phyloP scores from a whole-genome alignment of 2,888 invertebrate species.

The Xestobium rufovillosum region DNA sequence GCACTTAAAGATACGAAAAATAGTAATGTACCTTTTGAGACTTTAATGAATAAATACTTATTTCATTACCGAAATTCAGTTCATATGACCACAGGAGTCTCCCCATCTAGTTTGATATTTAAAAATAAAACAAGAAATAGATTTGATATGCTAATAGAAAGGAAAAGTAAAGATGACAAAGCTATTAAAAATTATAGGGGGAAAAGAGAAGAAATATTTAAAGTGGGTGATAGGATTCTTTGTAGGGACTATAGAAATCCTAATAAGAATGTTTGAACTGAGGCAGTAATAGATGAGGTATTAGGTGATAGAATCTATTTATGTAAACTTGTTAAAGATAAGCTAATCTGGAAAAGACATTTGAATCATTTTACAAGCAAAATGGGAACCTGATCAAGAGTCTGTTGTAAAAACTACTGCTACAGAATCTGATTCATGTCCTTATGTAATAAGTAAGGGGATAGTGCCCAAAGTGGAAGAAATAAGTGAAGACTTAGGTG shows the following conservation, averaged over 20 bases:
- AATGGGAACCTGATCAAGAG: too few species aligned
- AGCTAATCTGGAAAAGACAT: slow-evolving; percentile 8
- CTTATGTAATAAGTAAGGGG: too few species aligned
- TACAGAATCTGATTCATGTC: too few species aligned
- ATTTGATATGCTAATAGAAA: slow-evolving; percentile 10
- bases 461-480: too few species aligned
- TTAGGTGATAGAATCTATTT: slow-evolving; percentile 6
- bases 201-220: neutral
- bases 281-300: neutral
- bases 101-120: slow-evolving; percentile 15
- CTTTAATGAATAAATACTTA: slow-evolving; percentile 11
- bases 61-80: slow-evolving; percentile 17
- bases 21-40: slow-evolving; percentile 8
- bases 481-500: too few species aligned
- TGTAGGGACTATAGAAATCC: slow-evolving; percentile 10
- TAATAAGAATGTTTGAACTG: slow-evolving; percentile 2
- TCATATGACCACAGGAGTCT: slow-evolving; percentile 13
- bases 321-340: slow-evolving; percentile 1
- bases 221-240: slow-evolving; percentile 5
- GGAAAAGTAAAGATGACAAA: neutral
- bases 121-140: slow-evolving; percentile 11
- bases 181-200: slow-evolving; percentile 8
- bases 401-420: too few species aligned
- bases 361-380: slow-evolving; percentile 7
- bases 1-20: slow-evolving; percentile 11